Base-by-base conservation (phyloP, 1,140 invertebrate genomes). In the Caenorhabditis brenneri region DNA sequence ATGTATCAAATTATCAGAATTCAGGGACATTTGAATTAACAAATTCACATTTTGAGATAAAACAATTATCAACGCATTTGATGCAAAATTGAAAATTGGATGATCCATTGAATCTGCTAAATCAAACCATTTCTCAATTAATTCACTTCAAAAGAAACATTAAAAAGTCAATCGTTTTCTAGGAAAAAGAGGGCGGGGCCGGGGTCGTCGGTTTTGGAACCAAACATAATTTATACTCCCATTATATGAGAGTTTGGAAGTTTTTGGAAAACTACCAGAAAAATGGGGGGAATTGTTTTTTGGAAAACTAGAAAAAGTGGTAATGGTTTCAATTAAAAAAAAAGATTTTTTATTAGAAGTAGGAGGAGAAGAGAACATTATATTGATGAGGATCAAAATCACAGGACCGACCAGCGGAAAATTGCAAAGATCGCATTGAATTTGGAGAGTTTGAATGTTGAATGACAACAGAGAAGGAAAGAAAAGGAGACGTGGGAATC, bases 191-290 rank as follows among this genome's bases (percentile, higher is more conserved):
- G 53, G 53, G 53, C 53, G 53, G 53, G 53, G 22, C 65, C 58
- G 58, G 15, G 65, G 65, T 29, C 65, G 65, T 74, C 33, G 65
- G 65, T 74, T 74, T 74, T 74, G 65, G 65, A 74, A 74, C 65
- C 65, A 29, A 74, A 74, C 65, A 42, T 22, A 16, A 27, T 74
- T 74, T 74, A 74, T 16, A 74, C 65, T 74, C 65, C 65, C 65
- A 74, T 74, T 74, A 24, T 12, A 74, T 74, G 65, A 74, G 65
- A 74, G 65, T 42, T 74, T 74, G 65, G 36, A 33, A 29, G 0
- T 33, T 74, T 74, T 74, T 74, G 42, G 65, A 19, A 74, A 74
- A 74, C 33, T n/a, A n/a, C 36, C 65, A 16, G 36, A 74, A 74
- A 74, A 42, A 42, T 42, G 65, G 65, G 65, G 65, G 33, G 9